A percentile compares a stretch with the other conserved stretches of the same genome.
phyloP scores from a whole-genome alignment of 1,140 invertebrate genomes.

The Lamellibrachia luymesi region DNA sequence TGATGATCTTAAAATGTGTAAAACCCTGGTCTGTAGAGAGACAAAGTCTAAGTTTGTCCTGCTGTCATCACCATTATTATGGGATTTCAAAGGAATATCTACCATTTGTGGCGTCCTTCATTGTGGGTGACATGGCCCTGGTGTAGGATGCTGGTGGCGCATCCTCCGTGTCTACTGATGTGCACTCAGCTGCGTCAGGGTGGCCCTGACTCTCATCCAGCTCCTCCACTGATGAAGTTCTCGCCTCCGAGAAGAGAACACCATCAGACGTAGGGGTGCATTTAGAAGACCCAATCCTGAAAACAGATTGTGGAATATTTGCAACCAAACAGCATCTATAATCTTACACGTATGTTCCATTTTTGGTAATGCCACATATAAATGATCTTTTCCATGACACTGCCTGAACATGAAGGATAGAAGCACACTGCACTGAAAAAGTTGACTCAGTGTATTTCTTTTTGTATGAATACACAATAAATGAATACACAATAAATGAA shows the following conservation, averaged over 20 bases:
- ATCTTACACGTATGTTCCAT: no score
- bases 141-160: no score
- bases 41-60: background rate
- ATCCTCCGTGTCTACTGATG: background rate
- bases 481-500: no score
- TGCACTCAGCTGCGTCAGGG: background rate
- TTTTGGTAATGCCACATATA: no score
- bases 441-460: no score
- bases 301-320: background rate
- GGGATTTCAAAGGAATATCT: background rate
- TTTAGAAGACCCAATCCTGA: background rate
- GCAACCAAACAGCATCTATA: background rate
- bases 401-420: no score
- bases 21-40: background rate
- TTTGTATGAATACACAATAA: no score
- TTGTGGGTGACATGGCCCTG: background rate
- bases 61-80: background rate
- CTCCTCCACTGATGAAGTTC: background rate
- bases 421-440: no score
- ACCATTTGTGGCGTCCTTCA: background rate
- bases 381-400: no score
- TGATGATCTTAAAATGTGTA: no score
- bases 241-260: background rate
- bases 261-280: background rate
- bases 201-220: background rate